A percentile compares a stretch with the other conserved stretches of the same genome.
Conservation (phyloP, 2,888 invertebrate genomes). For the Meloe dianella region DNA sequence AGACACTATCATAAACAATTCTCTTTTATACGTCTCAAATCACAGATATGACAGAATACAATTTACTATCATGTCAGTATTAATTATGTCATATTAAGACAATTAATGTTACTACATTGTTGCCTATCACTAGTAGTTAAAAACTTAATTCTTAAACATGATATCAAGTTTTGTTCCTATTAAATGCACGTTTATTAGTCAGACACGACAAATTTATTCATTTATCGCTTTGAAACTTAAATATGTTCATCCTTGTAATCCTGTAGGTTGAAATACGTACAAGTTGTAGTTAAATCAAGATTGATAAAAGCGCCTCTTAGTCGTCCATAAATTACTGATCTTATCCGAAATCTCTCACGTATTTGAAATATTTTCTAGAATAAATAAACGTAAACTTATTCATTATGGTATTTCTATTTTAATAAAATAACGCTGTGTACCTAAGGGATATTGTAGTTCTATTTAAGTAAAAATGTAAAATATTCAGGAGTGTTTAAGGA, state of each 20-base stretch:
- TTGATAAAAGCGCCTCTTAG: background rate
- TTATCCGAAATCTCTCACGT: background rate
- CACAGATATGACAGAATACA: background rate
- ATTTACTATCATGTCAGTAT: background rate
- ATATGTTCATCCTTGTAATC: background rate
- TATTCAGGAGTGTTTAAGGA: no score
- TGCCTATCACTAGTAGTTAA: background rate
- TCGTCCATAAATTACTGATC: background rate
- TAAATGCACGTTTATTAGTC: background rate
- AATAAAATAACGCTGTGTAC: no score
- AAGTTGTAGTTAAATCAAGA: background rate
- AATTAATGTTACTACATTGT: background rate
- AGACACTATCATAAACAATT: background rate
- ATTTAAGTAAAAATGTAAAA: no score
- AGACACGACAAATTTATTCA: background rate
- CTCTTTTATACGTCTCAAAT: background rate
- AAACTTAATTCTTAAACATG: background rate
- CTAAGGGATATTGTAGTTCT: no score
- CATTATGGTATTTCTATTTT: no score
- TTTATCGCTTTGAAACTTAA: background rate
- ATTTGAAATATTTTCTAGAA: background rate
- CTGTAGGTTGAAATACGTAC: background rate
- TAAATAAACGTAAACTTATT: background rate
- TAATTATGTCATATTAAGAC: background rate
- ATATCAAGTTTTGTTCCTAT: background rate